phyloP scores from a whole-genome alignment of 2,113 vertebrate species.

The Neodon shergylaensis region DNA sequence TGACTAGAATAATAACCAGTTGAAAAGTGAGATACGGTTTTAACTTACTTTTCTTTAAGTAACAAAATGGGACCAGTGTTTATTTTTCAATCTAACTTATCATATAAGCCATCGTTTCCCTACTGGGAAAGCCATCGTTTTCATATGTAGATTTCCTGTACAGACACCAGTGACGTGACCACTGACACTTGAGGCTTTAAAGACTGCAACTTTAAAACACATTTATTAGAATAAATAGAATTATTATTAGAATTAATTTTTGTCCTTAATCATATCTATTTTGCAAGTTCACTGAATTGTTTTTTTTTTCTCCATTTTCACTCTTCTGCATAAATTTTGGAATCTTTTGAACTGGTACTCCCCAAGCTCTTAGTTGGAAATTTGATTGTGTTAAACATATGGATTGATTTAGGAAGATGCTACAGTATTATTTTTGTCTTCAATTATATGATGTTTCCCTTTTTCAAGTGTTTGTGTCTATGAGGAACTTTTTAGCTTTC shows the following conservation, averaged over 20 bases:
- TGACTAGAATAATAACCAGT: background rate
- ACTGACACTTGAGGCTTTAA: background rate
- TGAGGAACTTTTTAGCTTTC: background rate
- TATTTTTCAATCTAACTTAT: constrained; percentile 16
- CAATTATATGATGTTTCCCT: background rate
- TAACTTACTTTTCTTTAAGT: constrained; percentile 27
- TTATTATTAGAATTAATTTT: background rate
- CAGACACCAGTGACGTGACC: background rate
- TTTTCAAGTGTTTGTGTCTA: background rate
- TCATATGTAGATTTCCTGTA: background rate
- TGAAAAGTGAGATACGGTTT: background rate
- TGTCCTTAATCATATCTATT: background rate
- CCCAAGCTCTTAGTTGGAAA: background rate
- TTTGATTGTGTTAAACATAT: background rate
- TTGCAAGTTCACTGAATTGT: background rate
- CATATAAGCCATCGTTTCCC: background rate
- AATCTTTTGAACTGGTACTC: background rate
- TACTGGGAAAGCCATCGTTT: background rate
- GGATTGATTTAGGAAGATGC: background rate
- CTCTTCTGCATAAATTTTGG: constrained; percentile 27
- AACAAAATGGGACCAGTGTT: background rate
- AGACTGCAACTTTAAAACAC: background rate
- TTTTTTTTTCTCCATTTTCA: background rate
- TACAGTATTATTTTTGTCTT: background rate
- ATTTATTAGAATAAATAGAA: background rate